Evolutionary conservation across 2,888 invertebrate genomes (phyloP).

Genomic region (Aphodius granarius): DNA sequence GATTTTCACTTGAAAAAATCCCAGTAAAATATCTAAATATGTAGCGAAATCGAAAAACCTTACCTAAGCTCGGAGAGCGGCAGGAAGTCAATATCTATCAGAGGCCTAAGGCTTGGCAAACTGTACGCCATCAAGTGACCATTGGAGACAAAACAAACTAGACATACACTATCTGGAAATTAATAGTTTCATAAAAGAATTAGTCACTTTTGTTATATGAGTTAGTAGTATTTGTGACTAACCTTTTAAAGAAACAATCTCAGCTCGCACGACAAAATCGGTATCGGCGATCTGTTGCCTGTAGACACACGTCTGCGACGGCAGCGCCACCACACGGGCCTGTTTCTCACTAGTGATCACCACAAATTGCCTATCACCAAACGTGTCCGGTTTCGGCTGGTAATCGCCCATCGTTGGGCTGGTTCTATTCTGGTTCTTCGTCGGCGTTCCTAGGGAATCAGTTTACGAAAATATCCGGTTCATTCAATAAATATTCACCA

Average conservation of each 20-base stretch:
- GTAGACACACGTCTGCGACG: constrained; percentile 93
- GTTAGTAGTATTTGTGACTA: too few relatives aligned
- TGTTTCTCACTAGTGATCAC: constrained; percentile 95
- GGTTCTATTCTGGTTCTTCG: constrained; percentile 71
- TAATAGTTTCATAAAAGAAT: too few relatives aligned
- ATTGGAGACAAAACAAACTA: constrained; percentile 92
- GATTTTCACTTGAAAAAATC: constrained; percentile 13
- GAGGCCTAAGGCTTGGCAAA: constrained; percentile 90
- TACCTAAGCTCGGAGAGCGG: constrained; percentile 93
- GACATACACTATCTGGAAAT: constrained; percentile 86
- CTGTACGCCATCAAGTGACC: constrained; percentile 93
- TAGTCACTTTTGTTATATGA: too few relatives aligned
- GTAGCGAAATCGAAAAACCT: constrained; percentile 40
- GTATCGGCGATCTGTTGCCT: constrained; percentile 90
- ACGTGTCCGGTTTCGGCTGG: constrained; percentile 52
- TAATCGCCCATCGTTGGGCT: constrained; percentile 69
- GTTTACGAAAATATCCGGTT: constrained; percentile 6
- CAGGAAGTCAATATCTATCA: constrained; percentile 92
- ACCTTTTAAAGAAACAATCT: constrained; percentile 92
- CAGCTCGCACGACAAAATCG: constrained; percentile 92
- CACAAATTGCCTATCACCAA: constrained; percentile 87
- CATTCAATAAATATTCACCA: constrained; percentile 7
- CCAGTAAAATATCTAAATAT: constrained; percentile 13
- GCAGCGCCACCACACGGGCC: constrained; percentile 89
- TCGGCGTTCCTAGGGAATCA: constrained; percentile 61